phyloP scores from a whole-genome alignment of 1,140 invertebrate genomes.

The Euura saliciscinereae region DNA sequence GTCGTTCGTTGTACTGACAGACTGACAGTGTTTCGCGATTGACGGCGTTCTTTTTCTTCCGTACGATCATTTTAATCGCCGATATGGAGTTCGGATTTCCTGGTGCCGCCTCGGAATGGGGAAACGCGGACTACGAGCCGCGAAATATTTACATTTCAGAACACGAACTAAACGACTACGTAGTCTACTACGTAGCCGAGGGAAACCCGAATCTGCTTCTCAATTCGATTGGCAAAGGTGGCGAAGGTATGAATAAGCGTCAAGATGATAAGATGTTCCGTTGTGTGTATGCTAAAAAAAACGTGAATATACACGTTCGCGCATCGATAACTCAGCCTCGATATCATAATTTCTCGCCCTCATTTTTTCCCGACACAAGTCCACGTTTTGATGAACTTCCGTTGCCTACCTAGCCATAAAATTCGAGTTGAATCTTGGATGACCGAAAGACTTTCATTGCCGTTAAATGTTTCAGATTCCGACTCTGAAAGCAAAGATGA shows the following conservation, averaged over 20 bases:
- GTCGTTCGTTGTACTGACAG: too few species aligned
- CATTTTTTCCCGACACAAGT: too few species aligned
- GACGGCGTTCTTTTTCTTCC: too few species aligned
- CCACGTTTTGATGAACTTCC: too few species aligned
- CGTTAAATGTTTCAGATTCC: slow-evolving; percentile 50
- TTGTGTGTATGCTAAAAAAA: not conserved
- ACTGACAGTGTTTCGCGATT: too few species aligned
- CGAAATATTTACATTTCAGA: slow-evolving; percentile 51
- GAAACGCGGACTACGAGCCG: slow-evolving; percentile 44
- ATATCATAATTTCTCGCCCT: too few species aligned
- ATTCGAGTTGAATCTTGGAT: too few species aligned
- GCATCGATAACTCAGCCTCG: too few species aligned
- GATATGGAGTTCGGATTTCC: not conserved
- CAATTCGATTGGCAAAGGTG: too few species aligned
- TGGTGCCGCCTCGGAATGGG: slow-evolving; percentile 25
- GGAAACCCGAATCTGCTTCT: slow-evolving; percentile 19
- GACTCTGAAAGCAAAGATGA: slow-evolving; percentile 61
- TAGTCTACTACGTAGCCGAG: slow-evolving; percentile 53
- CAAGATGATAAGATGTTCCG: not conserved
- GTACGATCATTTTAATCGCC: not conserved
- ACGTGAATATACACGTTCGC: too few species aligned
- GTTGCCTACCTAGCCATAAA: too few species aligned
- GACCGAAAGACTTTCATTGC: too few species aligned
- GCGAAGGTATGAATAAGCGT: not conserved
- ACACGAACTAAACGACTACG: slow-evolving; percentile 48